Evolutionary conservation across 2,797 vertebrate species (phyloP), one percentile per base, ranked within the genome.

Genomic region (Phalloptychus januarius): DNA sequence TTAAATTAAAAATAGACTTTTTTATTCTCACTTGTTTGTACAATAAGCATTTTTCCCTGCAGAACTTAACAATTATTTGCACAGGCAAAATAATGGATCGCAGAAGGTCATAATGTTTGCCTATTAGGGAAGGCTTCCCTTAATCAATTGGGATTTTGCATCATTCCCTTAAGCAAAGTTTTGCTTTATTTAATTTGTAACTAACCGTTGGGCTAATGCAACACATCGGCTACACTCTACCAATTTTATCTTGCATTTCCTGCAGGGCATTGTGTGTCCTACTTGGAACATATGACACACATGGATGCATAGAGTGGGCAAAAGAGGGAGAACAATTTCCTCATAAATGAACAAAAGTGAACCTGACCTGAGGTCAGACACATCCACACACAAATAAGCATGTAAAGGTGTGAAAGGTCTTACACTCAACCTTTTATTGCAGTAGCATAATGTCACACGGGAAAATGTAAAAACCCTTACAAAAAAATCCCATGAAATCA

Each of bases 211-310:
- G 89, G 85, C 84, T 85, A 86, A 86, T 88, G 78, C 83, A 89
- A 88, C 85, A 78, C 86, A 84, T 87, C 11, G 75, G 82, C 80
- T 82, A 80, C 50, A 79, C 74, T 88, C 76, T 75, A 76, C 79
- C 50, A 75, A 20, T 73, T 65, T 38, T 80, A 79, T 78, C 58
- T 72, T 81, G 72, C 80, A 28, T 77, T 65, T 83, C 85, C 92
- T 93, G 88, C 85, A 87, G 89, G 91, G 87, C 83, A 86, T 90
- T 48, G 70, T 71, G 74, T 90, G 88, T 85, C 88, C 87, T 92
- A 91, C 84, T 91, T 91, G 82, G 87, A 91, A 88, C 82, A 81
- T 83, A 88, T 84, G 83, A 87, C 79, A 87, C 90, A 86, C 81
- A 85, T 75, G 82, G 79, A 84, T 87, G 46, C 73, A 71, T 74